Base-by-base conservation (phyloP, 2,888 invertebrate species). In the Hyposoter dolosus region DNA sequence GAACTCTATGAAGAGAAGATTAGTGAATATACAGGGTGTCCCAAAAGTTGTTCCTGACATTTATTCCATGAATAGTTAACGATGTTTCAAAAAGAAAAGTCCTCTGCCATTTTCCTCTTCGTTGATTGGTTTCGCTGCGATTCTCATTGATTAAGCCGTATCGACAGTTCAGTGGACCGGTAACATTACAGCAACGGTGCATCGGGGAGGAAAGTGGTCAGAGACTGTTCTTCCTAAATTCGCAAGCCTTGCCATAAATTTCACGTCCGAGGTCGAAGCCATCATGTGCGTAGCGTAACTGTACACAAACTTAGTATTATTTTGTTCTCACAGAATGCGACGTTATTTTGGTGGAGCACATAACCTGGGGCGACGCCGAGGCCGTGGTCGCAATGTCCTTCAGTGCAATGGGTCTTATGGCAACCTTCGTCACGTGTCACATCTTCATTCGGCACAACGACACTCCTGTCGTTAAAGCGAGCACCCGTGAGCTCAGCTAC, bases 381-480 rank as follows among this genome's bases (percentile, higher is more conserved):
- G 96, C 97, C 0, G 95, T 97, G 79, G 95, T 96, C 19, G 95
- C 96, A 17, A 95, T 96, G 90, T 94, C 94, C 23, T 95, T 96
- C 90, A 95, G 96, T 43, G 95, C 94, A 56, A 90, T 96, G 74
- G 97, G 97, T n/a, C 95, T 97, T 88, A 92, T 96, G 66, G 95
- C 95, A 53, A 96, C 97, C 1, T 93, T 95, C 47, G 95, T 95
- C 90, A 95, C 96, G 0, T 95, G 95, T 86, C 92, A 95, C 53
- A 95, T 97, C 43, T 97, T 97, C 93, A 92, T 96, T 69, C 95
- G 95, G 82, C 95, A 96, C 94, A 96, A 97, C 94, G 94, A 96
- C 93, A 98, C 97, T 0, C 97, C 97, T 1, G 96, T 97, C 6
- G 97, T 98, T 56, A 97, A 97, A 94, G 95, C 96, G 3, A 96